Evolutionary conservation across 2,888 invertebrate species (phyloP), one percentile per base, ranked within the genome.

Genomic region (Catocala sponsa): DNA sequence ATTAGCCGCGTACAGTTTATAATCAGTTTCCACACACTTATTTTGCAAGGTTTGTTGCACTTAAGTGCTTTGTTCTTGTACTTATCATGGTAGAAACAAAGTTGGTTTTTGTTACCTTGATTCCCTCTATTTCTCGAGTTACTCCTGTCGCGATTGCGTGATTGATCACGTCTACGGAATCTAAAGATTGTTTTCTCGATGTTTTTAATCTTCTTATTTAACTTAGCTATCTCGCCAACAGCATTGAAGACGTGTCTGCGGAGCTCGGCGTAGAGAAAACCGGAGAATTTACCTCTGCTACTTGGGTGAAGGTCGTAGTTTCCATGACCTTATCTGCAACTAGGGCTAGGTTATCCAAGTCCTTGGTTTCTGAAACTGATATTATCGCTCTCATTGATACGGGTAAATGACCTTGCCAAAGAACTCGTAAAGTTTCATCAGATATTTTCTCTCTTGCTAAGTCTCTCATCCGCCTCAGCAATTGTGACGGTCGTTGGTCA

Each of bases 1-100:
- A 15, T 62, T 62, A 0, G 62, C 56, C 10, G 56, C 62, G 15
- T 52, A 62, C 10, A 62, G 25, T 43, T 52, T 62, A 56, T 56
- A 56, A n/a, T 52, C 42, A 1, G 41, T 41, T 4, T 41, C 41
- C 41, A 41, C 41, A 41, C 41, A 41, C 10, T 41, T 41, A 41
- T 41, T 41, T 41, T 47, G 25, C 47, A 47, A 9, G 47, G 47
- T 25, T 12, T 12, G 9, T 10, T 47, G 25, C 47, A 47, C 11
- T 47, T 47, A 5, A 1, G 47, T 7, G 47, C 47, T 25, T 47
- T 47, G 47, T 47, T 47, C 13, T 25, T 12, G 47, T 15, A 47
- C 13, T 25, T 12, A 15, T 47, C 13, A 47, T 47, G 47, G 47
- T 47, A 47, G 47, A 47, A 47, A 47, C 47, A 47, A 12, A 47